Percentiles rank a stretch among this genome's conserved stretches.
These are phyloP conservation scores for Crenuchus spilurus DNA, from an alignment of 2,797 vertebrate genomes.

Conservation along the genomic window DNA sequence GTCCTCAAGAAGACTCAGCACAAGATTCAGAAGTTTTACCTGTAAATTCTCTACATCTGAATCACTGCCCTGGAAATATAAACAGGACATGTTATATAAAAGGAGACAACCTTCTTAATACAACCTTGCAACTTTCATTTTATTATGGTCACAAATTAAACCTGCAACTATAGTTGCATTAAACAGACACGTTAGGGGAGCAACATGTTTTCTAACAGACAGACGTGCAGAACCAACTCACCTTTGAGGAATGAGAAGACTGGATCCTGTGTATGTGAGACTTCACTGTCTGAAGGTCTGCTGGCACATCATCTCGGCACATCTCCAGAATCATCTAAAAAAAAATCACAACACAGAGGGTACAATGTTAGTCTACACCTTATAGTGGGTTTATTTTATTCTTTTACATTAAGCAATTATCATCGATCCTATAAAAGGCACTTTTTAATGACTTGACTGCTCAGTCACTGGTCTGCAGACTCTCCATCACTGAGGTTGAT, in stretches of 20 bases:
- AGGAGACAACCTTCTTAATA: background rate
- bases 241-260: constrained; percentile 49
- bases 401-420: background rate
- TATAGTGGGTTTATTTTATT: too few species aligned
- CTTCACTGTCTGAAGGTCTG: constrained; percentile 52
- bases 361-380: background rate
- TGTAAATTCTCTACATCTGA: constrained; percentile 56
- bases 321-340: constrained; percentile 59
- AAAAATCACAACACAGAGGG: background rate
- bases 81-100: background rate
- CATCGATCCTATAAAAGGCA: too few species aligned
- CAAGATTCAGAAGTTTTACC: constrained; percentile 51
- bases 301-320: constrained; percentile 55
- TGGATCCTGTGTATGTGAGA: constrained; percentile 51
- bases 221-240: background rate
- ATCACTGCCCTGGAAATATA: constrained; percentile 39
- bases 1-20: constrained; percentile 53
- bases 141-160: background rate
- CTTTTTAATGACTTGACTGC: too few species aligned
- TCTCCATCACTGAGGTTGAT: too few species aligned
- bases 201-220: too few species aligned
- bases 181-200: too few species aligned
- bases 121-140: background rate
- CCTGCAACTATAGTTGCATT: too few species aligned
- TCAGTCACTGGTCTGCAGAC: too few species aligned